Percentiles rank a stretch among this genome's conserved stretches.
Evolutionary conservation across 2,888 invertebrate genomes (phyloP).

Genomic region (Anthoptus insignis): DNA sequence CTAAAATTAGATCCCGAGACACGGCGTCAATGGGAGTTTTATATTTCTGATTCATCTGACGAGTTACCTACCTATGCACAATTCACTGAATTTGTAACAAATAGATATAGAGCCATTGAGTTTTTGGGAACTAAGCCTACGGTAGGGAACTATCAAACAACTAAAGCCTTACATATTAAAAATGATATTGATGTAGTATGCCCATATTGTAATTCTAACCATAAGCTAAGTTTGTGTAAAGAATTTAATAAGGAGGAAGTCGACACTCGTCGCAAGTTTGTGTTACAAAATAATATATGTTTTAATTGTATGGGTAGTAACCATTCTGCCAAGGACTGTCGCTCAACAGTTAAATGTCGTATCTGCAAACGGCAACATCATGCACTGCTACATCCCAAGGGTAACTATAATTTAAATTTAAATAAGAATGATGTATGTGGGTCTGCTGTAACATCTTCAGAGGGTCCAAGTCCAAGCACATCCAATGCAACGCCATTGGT

Average conservation of each 20-base stretch:
- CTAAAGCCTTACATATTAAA: neutral
- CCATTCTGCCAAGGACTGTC: conserved; percentile 40
- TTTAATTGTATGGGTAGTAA: conserved; percentile 47
- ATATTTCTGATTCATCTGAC: conserved; percentile 12
- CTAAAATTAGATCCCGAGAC: conserved; percentile 28
- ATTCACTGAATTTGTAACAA: conserved; percentile 13
- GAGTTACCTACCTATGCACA: conserved; percentile 8
- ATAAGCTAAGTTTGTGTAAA: neutral
- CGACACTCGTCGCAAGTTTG: neutral
- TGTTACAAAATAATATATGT: conserved; percentile 32
- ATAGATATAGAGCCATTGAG: conserved; percentile 18
- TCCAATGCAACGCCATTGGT: neutral
- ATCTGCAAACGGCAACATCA: conserved; percentile 42
- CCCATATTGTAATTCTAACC: neutral
- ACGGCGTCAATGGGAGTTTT: conserved; percentile 29
- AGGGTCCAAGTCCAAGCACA: neutral
- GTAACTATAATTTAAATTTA: neutral
- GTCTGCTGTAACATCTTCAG: conserved; percentile 9
- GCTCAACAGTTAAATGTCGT: conserved; percentile 24
- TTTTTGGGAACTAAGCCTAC: conserved; percentile 12
- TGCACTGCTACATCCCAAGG: conserved; percentile 36
- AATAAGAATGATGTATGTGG: neutral
- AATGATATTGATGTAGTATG: neutral
- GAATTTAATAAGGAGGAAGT: neutral
- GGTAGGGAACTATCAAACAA: neutral